Evolutionary conservation across 2,113 vertebrate species (phyloP).

Genomic region (Sceloporus undulatus): DNA sequence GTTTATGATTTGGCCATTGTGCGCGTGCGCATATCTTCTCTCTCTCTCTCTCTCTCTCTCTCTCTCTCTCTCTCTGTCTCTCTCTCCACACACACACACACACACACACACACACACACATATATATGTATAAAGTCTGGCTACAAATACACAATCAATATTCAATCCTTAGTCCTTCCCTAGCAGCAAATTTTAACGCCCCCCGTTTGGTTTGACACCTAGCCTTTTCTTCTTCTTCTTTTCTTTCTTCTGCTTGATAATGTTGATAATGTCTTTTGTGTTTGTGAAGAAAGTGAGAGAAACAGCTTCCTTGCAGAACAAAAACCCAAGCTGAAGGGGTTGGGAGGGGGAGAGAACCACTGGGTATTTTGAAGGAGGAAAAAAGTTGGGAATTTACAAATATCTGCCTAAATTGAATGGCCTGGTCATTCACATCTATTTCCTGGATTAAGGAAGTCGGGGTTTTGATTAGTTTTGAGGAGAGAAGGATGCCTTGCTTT

Average conservation of each 20-base stretch:
- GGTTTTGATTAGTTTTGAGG: conserved; percentile 66
- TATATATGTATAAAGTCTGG: background rate
- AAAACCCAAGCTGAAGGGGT: background rate
- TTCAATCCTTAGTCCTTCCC: background rate
- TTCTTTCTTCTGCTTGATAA: background rate
- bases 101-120: no score
- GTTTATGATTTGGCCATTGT: background rate
- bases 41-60: background rate
- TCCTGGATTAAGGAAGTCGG: conserved; percentile 66
- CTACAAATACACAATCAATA: background rate
- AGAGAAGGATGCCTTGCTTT: conserved; percentile 15
- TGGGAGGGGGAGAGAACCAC: no score
- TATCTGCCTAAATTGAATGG: no score
- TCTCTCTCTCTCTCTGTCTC: background rate
- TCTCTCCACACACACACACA: no score
- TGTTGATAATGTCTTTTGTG: background rate
- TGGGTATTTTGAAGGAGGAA: background rate
- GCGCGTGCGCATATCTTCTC: no score
- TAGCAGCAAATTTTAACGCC: background rate
- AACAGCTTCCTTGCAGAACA: background rate
- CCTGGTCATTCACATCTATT: background rate
- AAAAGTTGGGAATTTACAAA: background rate
- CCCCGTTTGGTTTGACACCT: background rate
- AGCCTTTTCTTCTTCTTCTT: no score
- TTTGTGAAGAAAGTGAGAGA: background rate